These are phyloP conservation scores for Craniophora ligustri DNA, from an alignment of 2,888 invertebrate species.

Conservation along the genomic window DNA sequence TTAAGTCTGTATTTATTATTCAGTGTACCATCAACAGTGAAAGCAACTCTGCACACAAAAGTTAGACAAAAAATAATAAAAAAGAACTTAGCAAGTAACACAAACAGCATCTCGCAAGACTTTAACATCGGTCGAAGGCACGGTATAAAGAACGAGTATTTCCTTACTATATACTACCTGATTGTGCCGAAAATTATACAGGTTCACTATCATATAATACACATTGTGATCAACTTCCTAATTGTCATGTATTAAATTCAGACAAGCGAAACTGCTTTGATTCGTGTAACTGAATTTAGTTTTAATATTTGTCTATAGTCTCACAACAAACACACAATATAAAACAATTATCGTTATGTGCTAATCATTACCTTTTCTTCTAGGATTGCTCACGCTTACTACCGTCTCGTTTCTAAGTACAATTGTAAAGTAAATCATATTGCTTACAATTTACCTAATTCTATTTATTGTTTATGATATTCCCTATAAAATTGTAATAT, in stretches of 20 bases:
- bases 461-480: conserved; percentile 55
- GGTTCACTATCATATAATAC: conserved; percentile 48
- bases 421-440: conserved; percentile 53
- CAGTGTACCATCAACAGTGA: conserved; percentile 41
- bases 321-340: conserved; percentile 40
- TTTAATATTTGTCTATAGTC: conserved; percentile 43
- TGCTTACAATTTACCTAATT: conserved; percentile 59
- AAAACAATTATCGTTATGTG: conserved; percentile 41
- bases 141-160: conserved; percentile 64
- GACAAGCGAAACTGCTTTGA: conserved; percentile 26
- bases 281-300: conserved; percentile 43
- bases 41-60: conserved; percentile 49
- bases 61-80: conserved; percentile 43
- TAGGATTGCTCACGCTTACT: conserved; percentile 36
- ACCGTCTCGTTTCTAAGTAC: conserved; percentile 39
- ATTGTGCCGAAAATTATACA: conserved; percentile 44
- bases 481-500: conserved; percentile 44
- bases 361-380: conserved; percentile 38
- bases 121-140: conserved; percentile 65
- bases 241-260: conserved; percentile 49
- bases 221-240: conserved; percentile 28
- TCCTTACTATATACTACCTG: conserved; percentile 59
- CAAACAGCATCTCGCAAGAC: conserved; percentile 47
- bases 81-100: conserved; percentile 51
- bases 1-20: background rate